Conservation (phyloP, 2,113 vertebrate genomes). For the Saimiri boliviensis region DNA sequence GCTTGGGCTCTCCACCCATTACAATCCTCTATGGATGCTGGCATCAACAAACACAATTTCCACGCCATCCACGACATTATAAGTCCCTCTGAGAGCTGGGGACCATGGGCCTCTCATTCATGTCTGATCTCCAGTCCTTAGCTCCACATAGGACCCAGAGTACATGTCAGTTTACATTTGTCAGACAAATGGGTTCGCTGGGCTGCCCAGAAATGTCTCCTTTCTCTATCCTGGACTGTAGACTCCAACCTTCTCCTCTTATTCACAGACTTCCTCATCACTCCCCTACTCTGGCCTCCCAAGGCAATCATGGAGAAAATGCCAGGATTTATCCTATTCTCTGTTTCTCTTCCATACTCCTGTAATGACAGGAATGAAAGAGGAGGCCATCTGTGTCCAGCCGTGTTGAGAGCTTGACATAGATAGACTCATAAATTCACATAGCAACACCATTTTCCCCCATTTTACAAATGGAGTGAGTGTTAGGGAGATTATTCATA, state of each 20-base stretch:
- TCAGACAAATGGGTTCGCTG: not conserved
- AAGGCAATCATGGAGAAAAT: not conserved
- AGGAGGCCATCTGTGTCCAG: not conserved
- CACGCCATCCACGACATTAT: too few relatives aligned
- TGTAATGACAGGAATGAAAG: not conserved
- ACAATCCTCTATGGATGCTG: not conserved
- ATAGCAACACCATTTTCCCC: not conserved
- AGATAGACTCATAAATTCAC: not conserved
- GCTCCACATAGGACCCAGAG: rapidly evolving
- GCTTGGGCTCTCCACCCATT: rapidly evolving
- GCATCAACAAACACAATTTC: not conserved
- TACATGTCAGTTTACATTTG: not conserved
- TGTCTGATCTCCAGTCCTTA: not conserved
- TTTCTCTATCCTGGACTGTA: not conserved
- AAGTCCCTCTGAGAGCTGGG: not conserved
- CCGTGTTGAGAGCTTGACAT: not conserved
- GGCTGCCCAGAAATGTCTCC: not conserved
- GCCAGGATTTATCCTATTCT: not conserved
- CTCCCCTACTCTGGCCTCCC: not conserved
- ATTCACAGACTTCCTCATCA: not conserved
- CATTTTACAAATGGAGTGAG: not conserved
- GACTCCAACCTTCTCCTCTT: not conserved
- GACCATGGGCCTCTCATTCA: not conserved
- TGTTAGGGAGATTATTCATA: not conserved
- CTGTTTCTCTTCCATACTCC: not conserved